These are phyloP conservation scores for Antedon mediterranea DNA, from an alignment of 53 echinoderm and acorn worm genomes.

Conservation along the genomic window DNA sequence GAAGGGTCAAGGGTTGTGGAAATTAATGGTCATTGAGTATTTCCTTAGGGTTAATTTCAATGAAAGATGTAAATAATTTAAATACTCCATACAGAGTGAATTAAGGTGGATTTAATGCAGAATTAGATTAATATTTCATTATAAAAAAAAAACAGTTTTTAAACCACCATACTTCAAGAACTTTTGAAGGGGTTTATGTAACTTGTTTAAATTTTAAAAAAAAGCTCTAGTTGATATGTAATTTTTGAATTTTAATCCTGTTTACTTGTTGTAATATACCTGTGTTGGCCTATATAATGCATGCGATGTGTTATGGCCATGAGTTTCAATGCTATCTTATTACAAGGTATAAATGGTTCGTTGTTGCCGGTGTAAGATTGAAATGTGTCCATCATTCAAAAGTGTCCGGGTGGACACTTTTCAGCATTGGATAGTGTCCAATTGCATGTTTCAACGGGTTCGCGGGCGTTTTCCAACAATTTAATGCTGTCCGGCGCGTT, in stretches of 20 bases:
- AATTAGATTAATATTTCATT: background rate
- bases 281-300: background rate
- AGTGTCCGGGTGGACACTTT: too few species aligned
- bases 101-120: background rate
- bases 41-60: background rate
- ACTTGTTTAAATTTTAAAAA: background rate
- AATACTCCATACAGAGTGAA: background rate
- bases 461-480: too few species aligned
- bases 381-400: too few species aligned
- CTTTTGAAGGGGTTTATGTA: background rate
- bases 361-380: too few species aligned
- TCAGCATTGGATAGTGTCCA: too few species aligned
- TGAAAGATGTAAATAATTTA: background rate
- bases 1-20: background rate
- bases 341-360: background rate
- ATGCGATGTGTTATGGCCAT: background rate
- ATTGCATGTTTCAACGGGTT: too few species aligned
- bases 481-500: too few species aligned
- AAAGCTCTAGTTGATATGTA: background rate
- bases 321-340: background rate
- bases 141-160: too few species aligned
- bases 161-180: too few species aligned
- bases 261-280: background rate
- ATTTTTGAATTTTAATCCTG: background rate
- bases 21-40: background rate